Conservation (phyloP, 2,888 invertebrate genomes). For the Zygothrica quintamaculata region DNA sequence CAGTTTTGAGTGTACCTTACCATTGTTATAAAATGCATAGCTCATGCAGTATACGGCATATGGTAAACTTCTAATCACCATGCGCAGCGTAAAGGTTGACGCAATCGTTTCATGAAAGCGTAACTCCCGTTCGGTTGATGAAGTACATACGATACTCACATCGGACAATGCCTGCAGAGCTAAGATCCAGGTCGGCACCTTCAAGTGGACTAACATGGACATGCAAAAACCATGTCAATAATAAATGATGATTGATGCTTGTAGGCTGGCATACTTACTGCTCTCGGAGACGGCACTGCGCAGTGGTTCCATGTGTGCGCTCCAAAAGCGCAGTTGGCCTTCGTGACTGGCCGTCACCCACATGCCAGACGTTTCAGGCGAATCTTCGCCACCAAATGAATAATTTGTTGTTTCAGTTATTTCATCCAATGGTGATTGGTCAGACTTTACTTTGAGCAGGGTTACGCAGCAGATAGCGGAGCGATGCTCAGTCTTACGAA, state of each 20-base stretch:
- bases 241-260: too few species aligned
- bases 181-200: constrained; percentile 89
- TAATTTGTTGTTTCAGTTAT: constrained; percentile 47
- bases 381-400: constrained; percentile 63
- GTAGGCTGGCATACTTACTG: constrained; percentile 84
- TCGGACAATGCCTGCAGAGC: constrained; percentile 91
- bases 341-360: constrained; percentile 91
- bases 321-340: constrained; percentile 92
- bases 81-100: constrained; percentile 89
- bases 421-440: constrained; percentile 63
- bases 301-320: constrained; percentile 88
- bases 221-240: constrained; percentile 5
- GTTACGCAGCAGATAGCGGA: constrained; percentile 88
- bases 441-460: constrained; percentile 68
- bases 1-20: constrained; percentile 85
- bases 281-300: constrained; percentile 88
- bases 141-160: constrained; percentile 90
- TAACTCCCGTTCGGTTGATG: constrained; percentile 91
- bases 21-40: constrained; percentile 75
- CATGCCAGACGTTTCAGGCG: constrained; percentile 86
- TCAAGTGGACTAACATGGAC: constrained; percentile 85
- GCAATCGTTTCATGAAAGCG: constrained; percentile 92
- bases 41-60: constrained; percentile 80
- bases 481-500: constrained; percentile 89
- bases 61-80: constrained; percentile 88